Evolutionary conservation across 1,140 invertebrate genomes (phyloP).

Genomic region (Drosophila littoralis): DNA sequence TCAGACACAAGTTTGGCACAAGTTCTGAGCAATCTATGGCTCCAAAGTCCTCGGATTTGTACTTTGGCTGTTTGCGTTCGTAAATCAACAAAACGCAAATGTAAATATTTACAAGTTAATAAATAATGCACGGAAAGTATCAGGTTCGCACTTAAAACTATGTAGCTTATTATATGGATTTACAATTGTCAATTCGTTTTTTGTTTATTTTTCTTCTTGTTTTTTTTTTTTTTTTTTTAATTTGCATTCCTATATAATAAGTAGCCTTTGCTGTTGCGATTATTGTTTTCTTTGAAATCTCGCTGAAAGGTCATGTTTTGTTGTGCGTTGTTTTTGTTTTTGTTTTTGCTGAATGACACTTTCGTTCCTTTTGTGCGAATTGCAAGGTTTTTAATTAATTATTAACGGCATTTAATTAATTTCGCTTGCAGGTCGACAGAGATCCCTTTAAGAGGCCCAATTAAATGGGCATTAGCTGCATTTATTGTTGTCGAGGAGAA

Average conservation of each 20-base stretch:
- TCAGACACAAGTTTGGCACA: neutral
- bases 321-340: neutral
- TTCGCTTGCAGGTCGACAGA: conserved; percentile 22
- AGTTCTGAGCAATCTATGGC: neutral
- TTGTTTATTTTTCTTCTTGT: too few relatives aligned
- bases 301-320: neutral
- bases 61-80: conserved; percentile 23
- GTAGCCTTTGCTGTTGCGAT: neutral
- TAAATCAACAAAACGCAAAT: conserved; percentile 1
- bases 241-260: neutral
- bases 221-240: too few relatives aligned
- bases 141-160: neutral
- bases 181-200: conserved; percentile 11
- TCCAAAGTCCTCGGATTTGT: conserved; percentile 23
- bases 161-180: neutral
- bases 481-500: too few relatives aligned
- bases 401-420: conserved; percentile 54
- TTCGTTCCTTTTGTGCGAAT: neutral
- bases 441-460: conserved; percentile 59
- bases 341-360: neutral
- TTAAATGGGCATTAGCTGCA: conserved; percentile 47
- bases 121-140: conserved; percentile 29
- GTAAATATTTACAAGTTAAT: conserved; percentile 22
- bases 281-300: neutral
- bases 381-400: conserved; percentile 49